Percentiles rank a stretch among this genome's conserved stretches.
Evolutionary conservation across 2,797 vertebrate genomes (phyloP).

Genomic region (Carcharodon carcharias): DNA sequence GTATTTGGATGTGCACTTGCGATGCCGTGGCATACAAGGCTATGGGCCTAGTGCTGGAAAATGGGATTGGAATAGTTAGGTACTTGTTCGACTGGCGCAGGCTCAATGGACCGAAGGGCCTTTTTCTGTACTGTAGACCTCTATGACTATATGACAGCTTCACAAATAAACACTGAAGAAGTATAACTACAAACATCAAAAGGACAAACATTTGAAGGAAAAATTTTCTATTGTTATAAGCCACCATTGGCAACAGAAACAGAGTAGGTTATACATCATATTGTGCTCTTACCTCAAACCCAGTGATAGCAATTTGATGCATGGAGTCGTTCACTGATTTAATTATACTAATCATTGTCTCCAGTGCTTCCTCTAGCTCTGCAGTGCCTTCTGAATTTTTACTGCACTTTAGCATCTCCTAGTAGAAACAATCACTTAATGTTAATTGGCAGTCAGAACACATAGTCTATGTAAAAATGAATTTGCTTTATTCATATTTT

Average conservation of each 20-base stretch:
- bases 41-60: too few species aligned
- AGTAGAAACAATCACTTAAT: conserved; percentile 39
- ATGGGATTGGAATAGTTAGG: too few species aligned
- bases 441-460: not conserved
- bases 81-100: too few species aligned
- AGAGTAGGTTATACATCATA: not conserved
- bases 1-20: too few species aligned
- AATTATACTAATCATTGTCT: conserved; percentile 78
- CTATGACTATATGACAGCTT: not conserved
- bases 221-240: not conserved
- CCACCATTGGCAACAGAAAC: not conserved
- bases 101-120: too few species aligned
- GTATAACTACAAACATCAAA: not conserved
- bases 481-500: not conserved
- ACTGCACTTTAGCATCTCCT: conserved; percentile 82
- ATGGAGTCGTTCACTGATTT: conserved; percentile 89
- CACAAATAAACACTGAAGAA: not conserved
- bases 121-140: too few species aligned
- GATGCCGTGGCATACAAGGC: too few species aligned
- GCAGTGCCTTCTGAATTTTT: conserved; percentile 69
- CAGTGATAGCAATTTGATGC: conserved; percentile 90
- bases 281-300: conserved; percentile 71
- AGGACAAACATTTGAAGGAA: not conserved
- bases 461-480: not conserved
- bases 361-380: conserved; percentile 78